Percentiles rank a stretch among this genome's conserved stretches.
These are phyloP conservation scores for Capromys pilorides DNA, from an alignment of 2,797 vertebrate species.

Conservation along the genomic window DNA sequence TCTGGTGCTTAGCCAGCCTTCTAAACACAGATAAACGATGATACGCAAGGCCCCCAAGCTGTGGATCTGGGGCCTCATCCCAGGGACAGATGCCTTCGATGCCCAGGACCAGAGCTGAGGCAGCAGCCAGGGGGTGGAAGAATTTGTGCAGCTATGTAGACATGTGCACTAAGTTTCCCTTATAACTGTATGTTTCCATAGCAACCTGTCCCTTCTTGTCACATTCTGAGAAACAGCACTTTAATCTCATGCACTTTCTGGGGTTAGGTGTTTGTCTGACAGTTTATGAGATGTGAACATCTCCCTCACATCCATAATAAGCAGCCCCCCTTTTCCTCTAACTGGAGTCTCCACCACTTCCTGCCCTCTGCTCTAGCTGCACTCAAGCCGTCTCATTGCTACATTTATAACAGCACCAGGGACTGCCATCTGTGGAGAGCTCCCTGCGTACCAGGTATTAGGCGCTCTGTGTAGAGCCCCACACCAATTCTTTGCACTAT, in stretches of 20 bases:
- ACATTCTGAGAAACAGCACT: neutral
- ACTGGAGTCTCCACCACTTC: neutral
- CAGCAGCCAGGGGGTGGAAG: neutral
- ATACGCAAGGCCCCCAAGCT: neutral
- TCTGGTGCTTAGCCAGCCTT: neutral
- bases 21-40: neutral
- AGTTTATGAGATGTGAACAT: neutral
- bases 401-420: neutral
- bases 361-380: neutral
- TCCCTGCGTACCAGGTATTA: neutral
- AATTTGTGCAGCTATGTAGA: neutral
- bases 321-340: neutral
- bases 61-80: neutral
- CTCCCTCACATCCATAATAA: neutral
- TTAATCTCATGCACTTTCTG: conserved; percentile 7
- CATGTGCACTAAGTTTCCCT: neutral
- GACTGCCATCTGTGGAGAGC: neutral
- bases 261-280: neutral
- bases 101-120: neutral
- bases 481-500: neutral
- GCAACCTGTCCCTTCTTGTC: neutral
- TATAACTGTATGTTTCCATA: neutral
- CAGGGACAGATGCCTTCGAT: neutral
- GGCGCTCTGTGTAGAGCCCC: too few species aligned
- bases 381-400: neutral